Conservation (phyloP, 2,113 vertebrate species). For the Sus scrofa region T2T-Sscrofa CM000817.6:45844501-45845000, state of each 20-base stretch:
- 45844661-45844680: background rate
- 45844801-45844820: no score
- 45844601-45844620: background rate
- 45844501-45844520: background rate
- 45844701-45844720: background rate
- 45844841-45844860: no score
- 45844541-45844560: background rate
- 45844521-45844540: background rate
- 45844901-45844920: no score
- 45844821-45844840: no score
- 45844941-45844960: no score
- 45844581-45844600: background rate
- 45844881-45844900: no score
- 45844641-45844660: background rate
- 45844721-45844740: background rate
- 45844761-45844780: no score
- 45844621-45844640: background rate
- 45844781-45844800: no score
- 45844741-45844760: background rate
- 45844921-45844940: no score
- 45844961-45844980: no score
- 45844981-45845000: background rate
- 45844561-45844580: background rate
- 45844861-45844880: no score
- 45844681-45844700: background rate